Evolutionary conservation across 2,888 invertebrate genomes (phyloP), one percentile per base, ranked within the genome.

Genomic region (Calliopum simillimum): DNA sequence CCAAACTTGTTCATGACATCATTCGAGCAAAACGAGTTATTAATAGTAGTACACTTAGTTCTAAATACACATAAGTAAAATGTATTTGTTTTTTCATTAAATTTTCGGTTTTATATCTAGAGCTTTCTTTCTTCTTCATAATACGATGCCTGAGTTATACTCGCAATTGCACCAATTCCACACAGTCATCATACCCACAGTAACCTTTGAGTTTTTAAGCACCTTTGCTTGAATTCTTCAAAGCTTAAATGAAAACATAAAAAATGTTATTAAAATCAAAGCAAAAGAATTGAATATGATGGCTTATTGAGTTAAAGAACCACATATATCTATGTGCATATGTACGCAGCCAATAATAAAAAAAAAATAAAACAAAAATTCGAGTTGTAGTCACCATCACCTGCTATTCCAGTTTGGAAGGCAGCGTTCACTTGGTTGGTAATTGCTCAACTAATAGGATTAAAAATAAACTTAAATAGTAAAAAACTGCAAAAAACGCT

Each of bases 371-470:
- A 8, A 33, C 33, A 33, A 6, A 33, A 8, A 33, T 33, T 8
- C 33, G 33, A 4, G 33, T 33, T 33, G 33, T 33, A 33, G 33
- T 33, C 33, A 33, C 33, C 33, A 53, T 23, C 14, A 23, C 53
- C 53, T 53, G 53, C 21, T 13, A 23, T 21, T 53, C 12, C 53
- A 53, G 53, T 53, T 51, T 33, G 14, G 23, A 53, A 53, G 21
- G 12, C 53, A 53, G 53, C 53, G 13, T 23, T 33, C 5, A 33
- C 33, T 33, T 23, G 23, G 53, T 21, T 21, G 21, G 53, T 53
- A 53, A 23, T 53, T 53, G 53, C 19, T 53, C 25, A 58, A 58
- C 58, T 33, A 58, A 58, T 25, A 33, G 58, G 58, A 58, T 41
- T 25, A 58, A 41, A 58, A 58, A 58, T 33, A 33, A 33, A 33